Evolutionary conservation across 2,888 invertebrate genomes (phyloP).

Genomic region (Tillus elongatus): DNA sequence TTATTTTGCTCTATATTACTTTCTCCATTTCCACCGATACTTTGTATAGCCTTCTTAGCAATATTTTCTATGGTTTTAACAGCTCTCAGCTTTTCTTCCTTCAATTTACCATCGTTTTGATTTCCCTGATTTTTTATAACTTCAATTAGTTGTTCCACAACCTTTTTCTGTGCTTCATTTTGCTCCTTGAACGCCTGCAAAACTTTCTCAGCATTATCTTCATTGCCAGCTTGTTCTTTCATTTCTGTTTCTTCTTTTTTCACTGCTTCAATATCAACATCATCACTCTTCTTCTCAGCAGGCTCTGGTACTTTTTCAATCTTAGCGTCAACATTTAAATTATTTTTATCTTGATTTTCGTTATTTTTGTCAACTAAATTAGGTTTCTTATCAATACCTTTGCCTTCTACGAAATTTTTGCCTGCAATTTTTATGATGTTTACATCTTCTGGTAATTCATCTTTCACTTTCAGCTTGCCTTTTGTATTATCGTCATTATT

Average conservation of each 20-base stretch:
- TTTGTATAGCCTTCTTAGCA: slow-evolving; percentile 37
- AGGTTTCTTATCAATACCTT: too few species aligned
- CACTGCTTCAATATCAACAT: slow-evolving; percentile 40
- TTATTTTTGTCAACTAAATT: too few species aligned
- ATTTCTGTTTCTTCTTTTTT: slow-evolving; percentile 41
- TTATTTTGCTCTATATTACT: slow-evolving; percentile 1
- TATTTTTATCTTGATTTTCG: too few species aligned
- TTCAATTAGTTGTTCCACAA: slow-evolving; percentile 18
- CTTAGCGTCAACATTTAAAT: not conserved
- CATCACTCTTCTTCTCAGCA: slow-evolving; percentile 8
- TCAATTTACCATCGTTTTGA: slow-evolving; percentile 23
- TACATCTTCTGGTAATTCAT: too few species aligned
- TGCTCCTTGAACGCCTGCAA: slow-evolving; percentile 58
- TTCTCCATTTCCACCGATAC: slow-evolving; percentile 25
- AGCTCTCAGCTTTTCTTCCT: slow-evolving; percentile 33
- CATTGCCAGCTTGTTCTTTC: slow-evolving; percentile 36
- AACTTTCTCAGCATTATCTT: slow-evolving; percentile 36
- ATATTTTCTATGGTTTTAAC: slow-evolving; percentile 36
- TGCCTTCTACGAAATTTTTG: too few species aligned
- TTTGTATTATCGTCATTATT: not conserved
- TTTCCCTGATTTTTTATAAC: slow-evolving; percentile 25
- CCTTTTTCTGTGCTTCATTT: slow-evolving; percentile 53
- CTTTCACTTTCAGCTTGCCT: not conserved
- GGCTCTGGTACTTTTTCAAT: slow-evolving; percentile 9
- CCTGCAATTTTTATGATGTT: too few species aligned